These are phyloP conservation scores for Nomada ferruginata DNA, from an alignment of 2,888 invertebrate species.

Conservation along the genomic window DNA sequence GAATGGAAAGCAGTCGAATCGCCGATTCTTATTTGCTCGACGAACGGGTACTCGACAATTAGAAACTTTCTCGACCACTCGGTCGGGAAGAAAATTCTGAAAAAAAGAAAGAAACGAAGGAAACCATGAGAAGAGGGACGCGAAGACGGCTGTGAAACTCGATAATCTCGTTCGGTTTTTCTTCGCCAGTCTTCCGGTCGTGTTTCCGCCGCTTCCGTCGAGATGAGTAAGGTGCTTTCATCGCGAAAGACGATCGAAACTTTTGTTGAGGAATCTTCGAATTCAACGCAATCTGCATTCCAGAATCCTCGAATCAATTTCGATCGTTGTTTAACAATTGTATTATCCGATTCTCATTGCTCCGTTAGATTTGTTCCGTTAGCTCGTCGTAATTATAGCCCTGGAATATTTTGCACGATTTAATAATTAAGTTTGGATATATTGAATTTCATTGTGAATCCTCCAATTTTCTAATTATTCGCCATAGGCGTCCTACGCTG, in stretches of 20 bases:
- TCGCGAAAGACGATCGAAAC: neutral
- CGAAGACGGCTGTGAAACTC: slow-evolving; percentile 8
- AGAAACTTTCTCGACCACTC: slow-evolving; percentile 23
- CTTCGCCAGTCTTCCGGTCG: slow-evolving; percentile 23
- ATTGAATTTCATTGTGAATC: no score
- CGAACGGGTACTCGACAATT: slow-evolving; percentile 30
- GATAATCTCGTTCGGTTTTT: slow-evolving; percentile 48
- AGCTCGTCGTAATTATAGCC: no score
- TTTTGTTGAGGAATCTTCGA: neutral
- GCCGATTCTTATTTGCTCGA: slow-evolving; percentile 31
- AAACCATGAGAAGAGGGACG: neutral
- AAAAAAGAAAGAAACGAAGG: neutral
- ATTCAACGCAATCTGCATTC: neutral
- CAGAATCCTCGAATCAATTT: neutral
- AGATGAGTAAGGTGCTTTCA: slow-evolving; percentile 20
- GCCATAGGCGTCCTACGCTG: no score
- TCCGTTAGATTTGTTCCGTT: no score
- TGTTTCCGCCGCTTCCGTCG: slow-evolving; percentile 2
- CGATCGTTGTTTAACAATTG: no score
- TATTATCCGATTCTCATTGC: no score
- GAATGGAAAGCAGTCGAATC: slow-evolving; percentile 22
- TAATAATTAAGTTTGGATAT: no score
- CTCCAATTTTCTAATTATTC: no score
- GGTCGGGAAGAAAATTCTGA: neutral
- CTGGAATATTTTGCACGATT: no score